Conservation (phyloP, 2,797 vertebrate species). For the Botia almorhae region DNA sequence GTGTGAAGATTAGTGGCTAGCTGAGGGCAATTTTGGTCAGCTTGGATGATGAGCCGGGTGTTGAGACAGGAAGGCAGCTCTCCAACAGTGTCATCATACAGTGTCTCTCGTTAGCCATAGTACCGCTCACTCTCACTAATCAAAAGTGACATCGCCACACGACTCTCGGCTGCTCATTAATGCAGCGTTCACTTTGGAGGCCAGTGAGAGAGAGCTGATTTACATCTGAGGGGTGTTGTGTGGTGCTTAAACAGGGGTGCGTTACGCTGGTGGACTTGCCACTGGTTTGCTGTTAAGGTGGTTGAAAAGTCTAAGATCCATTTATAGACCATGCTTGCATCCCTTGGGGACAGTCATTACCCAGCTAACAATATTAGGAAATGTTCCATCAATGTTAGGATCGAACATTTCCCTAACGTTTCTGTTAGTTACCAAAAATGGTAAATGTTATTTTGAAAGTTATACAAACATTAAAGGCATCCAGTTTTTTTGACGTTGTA, state of each 20-base stretch:
- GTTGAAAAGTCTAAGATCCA: slow-evolving; percentile 9
- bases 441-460: no score
- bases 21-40: slow-evolving; percentile 34
- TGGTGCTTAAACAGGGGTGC: neutral
- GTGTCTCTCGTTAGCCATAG: slow-evolving; percentile 41
- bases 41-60: slow-evolving; percentile 31
- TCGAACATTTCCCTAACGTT: no score
- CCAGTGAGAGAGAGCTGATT: slow-evolving; percentile 28
- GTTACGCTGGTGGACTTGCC: slow-evolving; percentile 22
- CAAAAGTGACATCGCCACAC: slow-evolving; percentile 44
- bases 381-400: no score
- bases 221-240: slow-evolving; percentile 5
- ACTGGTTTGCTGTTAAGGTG: slow-evolving; percentile 17
- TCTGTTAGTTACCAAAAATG: no score
- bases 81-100: slow-evolving; percentile 45
- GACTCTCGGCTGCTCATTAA: slow-evolving; percentile 28
- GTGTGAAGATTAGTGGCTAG: slow-evolving; percentile 14
- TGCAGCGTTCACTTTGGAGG: slow-evolving; percentile 13
- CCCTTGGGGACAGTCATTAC: slow-evolving; percentile 1
- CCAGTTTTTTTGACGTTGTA: no score
- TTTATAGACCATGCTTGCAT: slow-evolving; percentile 4
- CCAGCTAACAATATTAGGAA: no score
- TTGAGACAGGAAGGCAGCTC: slow-evolving; percentile 43
- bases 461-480: no score
- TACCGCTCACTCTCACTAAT: slow-evolving; percentile 49